Evolutionary conservation across 2,888 invertebrate genomes (phyloP).

Genomic region (Hoplodrina ambigua): DNA sequence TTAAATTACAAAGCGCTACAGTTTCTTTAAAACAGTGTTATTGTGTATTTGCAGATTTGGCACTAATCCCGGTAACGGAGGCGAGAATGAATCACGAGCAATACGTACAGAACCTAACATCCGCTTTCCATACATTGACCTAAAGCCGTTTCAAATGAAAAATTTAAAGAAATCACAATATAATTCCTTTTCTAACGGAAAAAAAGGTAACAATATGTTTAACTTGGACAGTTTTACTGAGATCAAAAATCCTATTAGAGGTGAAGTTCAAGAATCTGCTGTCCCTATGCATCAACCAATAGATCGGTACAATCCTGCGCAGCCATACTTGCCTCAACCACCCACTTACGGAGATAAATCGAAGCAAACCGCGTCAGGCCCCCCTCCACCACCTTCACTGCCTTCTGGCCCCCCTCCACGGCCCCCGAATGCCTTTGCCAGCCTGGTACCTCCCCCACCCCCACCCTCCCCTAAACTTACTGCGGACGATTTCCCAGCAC

Average conservation of each 20-base stretch:
- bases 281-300: constrained; percentile 72
- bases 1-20: not conserved
- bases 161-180: constrained; percentile 71
- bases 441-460: constrained; percentile 56
- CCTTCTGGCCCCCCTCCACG: constrained; percentile 59
- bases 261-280: constrained; percentile 83
- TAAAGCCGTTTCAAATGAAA: constrained; percentile 86
- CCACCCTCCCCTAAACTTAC: constrained; percentile 64
- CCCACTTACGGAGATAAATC: constrained; percentile 78
- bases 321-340: constrained; percentile 82
- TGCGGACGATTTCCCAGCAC: constrained; percentile 79
- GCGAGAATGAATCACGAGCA: constrained; percentile 87
- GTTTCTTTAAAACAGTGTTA: constrained; percentile 6
- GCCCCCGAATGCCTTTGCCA: constrained; percentile 64
- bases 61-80: constrained; percentile 81
- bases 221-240: constrained; percentile 79
- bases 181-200: constrained; percentile 71
- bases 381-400: constrained; percentile 29
- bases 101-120: constrained; percentile 84
- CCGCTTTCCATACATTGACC: constrained; percentile 84
- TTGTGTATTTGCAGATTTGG: constrained; percentile 78
- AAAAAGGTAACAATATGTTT: constrained; percentile 80
- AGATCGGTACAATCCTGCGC: constrained; percentile 88
- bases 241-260: constrained; percentile 78
- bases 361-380: constrained; percentile 74